These are phyloP conservation scores for Drosophila mercatorum DNA, from an alignment of 2,888 invertebrate species.

Conservation along the genomic window DNA sequence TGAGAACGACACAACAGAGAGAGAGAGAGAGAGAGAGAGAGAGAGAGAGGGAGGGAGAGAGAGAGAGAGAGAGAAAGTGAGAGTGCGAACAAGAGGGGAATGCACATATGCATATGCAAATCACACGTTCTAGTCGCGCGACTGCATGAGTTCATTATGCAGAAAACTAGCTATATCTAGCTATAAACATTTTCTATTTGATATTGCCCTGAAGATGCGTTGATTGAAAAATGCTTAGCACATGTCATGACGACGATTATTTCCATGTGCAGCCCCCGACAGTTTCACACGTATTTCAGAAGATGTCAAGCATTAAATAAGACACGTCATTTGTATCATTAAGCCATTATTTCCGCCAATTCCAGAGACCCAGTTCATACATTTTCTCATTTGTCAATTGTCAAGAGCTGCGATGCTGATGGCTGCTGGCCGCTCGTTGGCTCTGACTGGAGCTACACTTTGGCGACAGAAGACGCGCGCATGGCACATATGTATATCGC, in stretches of 20 bases:
- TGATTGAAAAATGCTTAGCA: constrained; percentile 30
- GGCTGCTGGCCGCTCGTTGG: neutral
- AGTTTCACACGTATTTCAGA: constrained; percentile 61
- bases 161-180: neutral
- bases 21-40: neutral
- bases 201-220: neutral
- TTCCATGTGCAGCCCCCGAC: constrained; percentile 19
- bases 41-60: neutral
- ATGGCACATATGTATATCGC: constrained; percentile 25
- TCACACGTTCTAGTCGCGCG: constrained; percentile 5
- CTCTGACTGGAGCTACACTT: constrained; percentile 8
- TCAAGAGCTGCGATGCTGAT: constrained; percentile 26
- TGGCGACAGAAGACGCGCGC: constrained; percentile 39
- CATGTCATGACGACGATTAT: constrained; percentile 25
- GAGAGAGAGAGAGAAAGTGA: neutral
- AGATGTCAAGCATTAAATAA: constrained; percentile 57
- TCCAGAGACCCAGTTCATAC: constrained; percentile 37
- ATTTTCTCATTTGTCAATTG: constrained; percentile 66
- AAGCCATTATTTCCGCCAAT: constrained; percentile 76
- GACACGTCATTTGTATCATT: constrained; percentile 74
- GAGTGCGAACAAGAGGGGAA: neutral
- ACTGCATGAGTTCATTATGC: neutral
- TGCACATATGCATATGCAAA: neutral
- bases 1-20: constrained; percentile 1
- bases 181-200: constrained; percentile 1